phyloP scores from a whole-genome alignment of 1,140 invertebrate species.

The Calliphora vicina region DNA sequence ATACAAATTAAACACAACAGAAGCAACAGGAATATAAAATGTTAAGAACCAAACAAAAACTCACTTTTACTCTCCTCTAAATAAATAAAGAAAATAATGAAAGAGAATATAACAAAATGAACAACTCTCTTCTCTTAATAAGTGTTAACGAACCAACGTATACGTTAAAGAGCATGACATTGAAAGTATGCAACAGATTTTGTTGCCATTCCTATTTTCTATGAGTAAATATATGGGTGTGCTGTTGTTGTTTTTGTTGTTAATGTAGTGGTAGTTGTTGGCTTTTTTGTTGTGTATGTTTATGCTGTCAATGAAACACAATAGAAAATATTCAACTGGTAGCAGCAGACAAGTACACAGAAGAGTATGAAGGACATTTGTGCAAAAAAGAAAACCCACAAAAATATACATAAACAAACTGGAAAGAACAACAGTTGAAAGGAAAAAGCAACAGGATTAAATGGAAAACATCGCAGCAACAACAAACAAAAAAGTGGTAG shows the following conservation, averaged over 20 bases:
- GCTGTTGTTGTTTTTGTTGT: too few species aligned
- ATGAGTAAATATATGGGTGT: neutral
- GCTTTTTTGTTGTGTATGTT: neutral
- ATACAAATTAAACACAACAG: too few species aligned
- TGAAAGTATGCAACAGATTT: conserved; percentile 35
- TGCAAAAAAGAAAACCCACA: neutral
- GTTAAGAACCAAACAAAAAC: neutral
- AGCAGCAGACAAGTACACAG: neutral
- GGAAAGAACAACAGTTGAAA: neutral
- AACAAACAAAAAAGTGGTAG: neutral
- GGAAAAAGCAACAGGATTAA: conserved; percentile 31
- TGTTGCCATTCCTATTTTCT: neutral
- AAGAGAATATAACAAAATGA: neutral
- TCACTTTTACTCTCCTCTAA: neutral
- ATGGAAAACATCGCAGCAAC: conserved; percentile 3
- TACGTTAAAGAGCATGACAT: conserved; percentile 16
- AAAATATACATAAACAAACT: neutral
- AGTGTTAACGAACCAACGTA: neutral
- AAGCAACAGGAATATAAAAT: neutral
- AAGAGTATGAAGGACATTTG: conserved; percentile 22
- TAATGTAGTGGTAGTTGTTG: too few species aligned
- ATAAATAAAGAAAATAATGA: neutral
- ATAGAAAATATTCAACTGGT: conserved; percentile 27
- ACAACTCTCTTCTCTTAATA: neutral
- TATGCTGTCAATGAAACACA: neutral